These are phyloP conservation scores for Paramormyrops hopkinsi DNA, from an alignment of 2,797 vertebrate genomes.

Conservation along the genomic window DNA sequence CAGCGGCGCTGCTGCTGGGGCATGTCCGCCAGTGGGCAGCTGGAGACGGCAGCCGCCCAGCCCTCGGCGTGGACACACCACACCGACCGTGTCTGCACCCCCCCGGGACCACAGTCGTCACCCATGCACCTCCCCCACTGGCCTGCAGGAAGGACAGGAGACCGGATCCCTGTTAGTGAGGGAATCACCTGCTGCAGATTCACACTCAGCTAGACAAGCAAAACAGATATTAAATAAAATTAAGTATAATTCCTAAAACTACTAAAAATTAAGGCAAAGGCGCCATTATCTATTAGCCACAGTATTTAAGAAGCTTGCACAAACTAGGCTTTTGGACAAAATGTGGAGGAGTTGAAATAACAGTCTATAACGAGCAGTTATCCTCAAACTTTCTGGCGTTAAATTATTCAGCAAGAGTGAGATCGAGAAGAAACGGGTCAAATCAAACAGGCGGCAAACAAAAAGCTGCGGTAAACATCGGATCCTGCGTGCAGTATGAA, in stretches of 20 bases:
- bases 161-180: background rate
- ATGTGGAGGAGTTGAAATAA: no score
- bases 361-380: background rate
- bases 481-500: background rate
- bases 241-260: background rate
- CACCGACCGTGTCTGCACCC: slow-evolving; percentile 62
- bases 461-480: background rate
- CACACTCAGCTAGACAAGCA: background rate
- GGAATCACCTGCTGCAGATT: background rate
- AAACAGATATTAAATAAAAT: background rate
- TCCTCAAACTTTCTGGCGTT: background rate
- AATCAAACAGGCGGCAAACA: background rate
- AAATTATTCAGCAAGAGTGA: background rate
- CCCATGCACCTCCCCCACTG: slow-evolving; percentile 72
- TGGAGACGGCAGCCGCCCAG: slow-evolving; percentile 68
- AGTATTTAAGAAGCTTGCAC: background rate
- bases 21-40: slow-evolving; percentile 58
- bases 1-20: slow-evolving; percentile 66
- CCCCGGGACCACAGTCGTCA: slow-evolving; percentile 62
- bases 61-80: slow-evolving; percentile 74
- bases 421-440: background rate
- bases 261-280: background rate
- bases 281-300: background rate
- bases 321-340: background rate
- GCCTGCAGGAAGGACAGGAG: slow-evolving; percentile 47